Percentiles rank a stretch among this genome's conserved stretches.
phyloP scores from a whole-genome alignment of 2,888 invertebrate genomes.

The Platerodrilus igneus region DNA sequence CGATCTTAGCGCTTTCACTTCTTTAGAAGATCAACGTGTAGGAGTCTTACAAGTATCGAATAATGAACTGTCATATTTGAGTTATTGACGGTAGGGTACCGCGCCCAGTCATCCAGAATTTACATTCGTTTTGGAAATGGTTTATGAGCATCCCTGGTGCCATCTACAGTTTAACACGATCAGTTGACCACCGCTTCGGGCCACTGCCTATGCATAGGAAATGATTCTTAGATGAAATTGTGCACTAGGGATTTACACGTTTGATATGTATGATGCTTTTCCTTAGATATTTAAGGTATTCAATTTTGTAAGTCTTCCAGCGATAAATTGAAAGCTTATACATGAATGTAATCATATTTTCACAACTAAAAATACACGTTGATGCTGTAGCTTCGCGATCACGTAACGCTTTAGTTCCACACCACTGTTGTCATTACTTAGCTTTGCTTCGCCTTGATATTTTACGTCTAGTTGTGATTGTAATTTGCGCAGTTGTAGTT shows the following conservation, averaged over 20 bases:
- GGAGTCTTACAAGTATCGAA: slow-evolving; percentile 44
- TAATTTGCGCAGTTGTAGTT: too few species aligned
- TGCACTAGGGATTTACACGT: slow-evolving; percentile 33
- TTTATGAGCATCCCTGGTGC: slow-evolving; percentile 43
- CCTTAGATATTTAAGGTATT: too few species aligned
- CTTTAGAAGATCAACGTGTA: slow-evolving; percentile 31
- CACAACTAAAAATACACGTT: too few species aligned
- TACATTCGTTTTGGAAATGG: slow-evolving; percentile 46
- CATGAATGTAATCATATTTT: too few species aligned
- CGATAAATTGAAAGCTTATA: too few species aligned
- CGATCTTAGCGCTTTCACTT: slow-evolving; percentile 29
- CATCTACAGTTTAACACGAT: slow-evolving; percentile 50
- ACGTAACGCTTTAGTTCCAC: too few species aligned
- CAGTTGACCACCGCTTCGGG: slow-evolving; percentile 44
- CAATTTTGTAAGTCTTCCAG: too few species aligned
- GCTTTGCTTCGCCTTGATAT: too few species aligned
- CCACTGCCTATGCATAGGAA: slow-evolving; percentile 30
- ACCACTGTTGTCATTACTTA: too few species aligned
- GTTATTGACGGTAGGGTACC: slow-evolving; percentile 42
- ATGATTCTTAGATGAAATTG: slow-evolving; percentile 44
- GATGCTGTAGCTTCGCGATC: too few species aligned
- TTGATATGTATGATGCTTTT: slow-evolving; percentile 47
- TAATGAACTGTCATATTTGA: slow-evolving; percentile 46
- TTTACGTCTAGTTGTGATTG: too few species aligned
- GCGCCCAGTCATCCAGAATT: slow-evolving; percentile 43